Evolutionary conservation across 2,888 invertebrate genomes (phyloP).

Genomic region (Megalurothrips usitatus): DNA sequence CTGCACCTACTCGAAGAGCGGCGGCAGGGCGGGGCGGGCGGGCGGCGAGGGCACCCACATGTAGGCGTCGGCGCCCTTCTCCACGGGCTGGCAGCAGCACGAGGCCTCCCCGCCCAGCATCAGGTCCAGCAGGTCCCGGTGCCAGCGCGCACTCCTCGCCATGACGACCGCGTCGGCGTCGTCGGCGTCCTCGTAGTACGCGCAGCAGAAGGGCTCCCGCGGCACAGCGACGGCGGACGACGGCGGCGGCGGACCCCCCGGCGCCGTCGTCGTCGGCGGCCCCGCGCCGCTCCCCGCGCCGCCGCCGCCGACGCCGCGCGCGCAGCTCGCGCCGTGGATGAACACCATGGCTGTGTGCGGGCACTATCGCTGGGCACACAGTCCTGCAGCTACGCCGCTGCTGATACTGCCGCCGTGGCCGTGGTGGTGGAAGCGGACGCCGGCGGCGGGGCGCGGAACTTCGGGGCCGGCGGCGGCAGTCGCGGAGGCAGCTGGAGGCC

Average conservation of each 20-base stretch:
- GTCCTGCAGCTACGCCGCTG: background rate
- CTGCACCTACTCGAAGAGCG: background rate
- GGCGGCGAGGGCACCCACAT: constrained; percentile 5
- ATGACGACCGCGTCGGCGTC: background rate
- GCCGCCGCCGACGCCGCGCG: background rate
- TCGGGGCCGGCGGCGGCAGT: background rate
- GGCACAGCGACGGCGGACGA: constrained; percentile 4
- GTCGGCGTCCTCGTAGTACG: background rate
- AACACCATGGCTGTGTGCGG: background rate
- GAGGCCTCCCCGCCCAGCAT: background rate
- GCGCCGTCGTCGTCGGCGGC: background rate
- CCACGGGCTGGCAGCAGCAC: background rate
- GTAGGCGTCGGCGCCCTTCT: constrained; percentile 8
- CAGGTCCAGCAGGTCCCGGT: constrained; percentile 21
- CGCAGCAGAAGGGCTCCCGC: background rate
- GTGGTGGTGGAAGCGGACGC: background rate
- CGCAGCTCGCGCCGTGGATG: constrained; percentile 16
- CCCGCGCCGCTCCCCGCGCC: background rate
- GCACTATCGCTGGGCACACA: background rate
- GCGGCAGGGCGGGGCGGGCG: background rate
- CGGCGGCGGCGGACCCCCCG: background rate
- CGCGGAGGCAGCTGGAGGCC: background rate
- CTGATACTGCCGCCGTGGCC: background rate
- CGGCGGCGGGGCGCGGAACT: background rate
- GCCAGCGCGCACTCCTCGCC: constrained; percentile 8